Percentiles rank a stretch among this genome's conserved stretches.
Conservation (phyloP, 2,888 invertebrate genomes). For the Hydropsyche betteni region DNA sequence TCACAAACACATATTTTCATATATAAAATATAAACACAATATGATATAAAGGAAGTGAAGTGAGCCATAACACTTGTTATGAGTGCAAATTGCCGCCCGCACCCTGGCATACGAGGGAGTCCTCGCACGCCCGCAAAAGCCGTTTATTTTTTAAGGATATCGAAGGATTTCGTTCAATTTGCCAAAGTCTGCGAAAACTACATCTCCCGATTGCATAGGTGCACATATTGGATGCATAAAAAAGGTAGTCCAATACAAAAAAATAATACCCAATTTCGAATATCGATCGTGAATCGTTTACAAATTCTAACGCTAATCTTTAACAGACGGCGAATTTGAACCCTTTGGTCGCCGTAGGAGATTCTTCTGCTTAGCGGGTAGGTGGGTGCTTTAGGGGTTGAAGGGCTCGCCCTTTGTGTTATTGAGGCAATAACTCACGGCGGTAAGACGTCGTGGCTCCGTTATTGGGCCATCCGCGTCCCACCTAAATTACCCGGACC, state of each 20-base stretch:
- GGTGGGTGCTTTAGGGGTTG: constrained; percentile 33
- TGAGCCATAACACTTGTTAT: constrained; percentile 35
- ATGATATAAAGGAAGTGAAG: not conserved
- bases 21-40: too few relatives aligned
- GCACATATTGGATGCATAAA: too few relatives aligned
- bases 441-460: constrained; percentile 47
- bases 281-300: too few relatives aligned
- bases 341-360: constrained; percentile 1
- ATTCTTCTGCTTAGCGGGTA: too few relatives aligned
- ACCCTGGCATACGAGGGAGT: not conserved
- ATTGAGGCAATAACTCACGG: constrained; percentile 51
- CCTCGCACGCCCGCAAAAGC: constrained; percentile 33
- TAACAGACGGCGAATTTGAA: not conserved
- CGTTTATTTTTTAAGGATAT: constrained; percentile 52
- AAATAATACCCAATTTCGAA: too few relatives aligned
- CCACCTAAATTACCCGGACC: constrained; percentile 47
- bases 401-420: constrained; percentile 47
- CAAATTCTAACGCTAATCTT: too few relatives aligned
- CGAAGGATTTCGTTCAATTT: constrained; percentile 52
- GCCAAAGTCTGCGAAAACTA: constrained; percentile 21
- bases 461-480: constrained; percentile 49
- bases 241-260: too few relatives aligned
- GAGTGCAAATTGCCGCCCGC: constrained; percentile 29
- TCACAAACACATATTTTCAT: not conserved
- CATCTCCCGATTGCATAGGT: not conserved